Conservation (phyloP, 2,888 invertebrate genomes). For the Polietes domitor region DNA sequence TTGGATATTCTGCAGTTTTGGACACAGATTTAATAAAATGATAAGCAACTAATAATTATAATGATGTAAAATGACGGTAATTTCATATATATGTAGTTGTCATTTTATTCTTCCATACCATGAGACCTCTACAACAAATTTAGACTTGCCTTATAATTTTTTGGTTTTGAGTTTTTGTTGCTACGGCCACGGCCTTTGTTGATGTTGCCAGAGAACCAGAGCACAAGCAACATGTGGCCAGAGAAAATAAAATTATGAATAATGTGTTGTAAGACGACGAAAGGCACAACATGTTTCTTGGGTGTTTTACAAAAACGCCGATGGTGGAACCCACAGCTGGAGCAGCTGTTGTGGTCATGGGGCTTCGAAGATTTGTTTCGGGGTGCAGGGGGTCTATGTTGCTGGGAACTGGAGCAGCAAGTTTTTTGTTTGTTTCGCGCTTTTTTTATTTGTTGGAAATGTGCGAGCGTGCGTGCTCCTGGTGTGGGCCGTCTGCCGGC, state of each 20-base stretch:
- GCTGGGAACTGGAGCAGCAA: conserved; percentile 48
- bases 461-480: neutral
- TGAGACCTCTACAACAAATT: no score
- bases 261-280: neutral
- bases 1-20: no score
- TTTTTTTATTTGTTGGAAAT: neutral
- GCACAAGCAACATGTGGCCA: conserved; percentile 21
- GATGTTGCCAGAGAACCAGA: conserved; percentile 22
- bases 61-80: no score
- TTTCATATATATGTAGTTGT: no score
- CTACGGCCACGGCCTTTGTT: conserved; percentile 18
- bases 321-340: conserved; percentile 18
- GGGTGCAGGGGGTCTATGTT: neutral
- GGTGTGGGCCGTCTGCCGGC: neutral
- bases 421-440: conserved; percentile 28
- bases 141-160: no score
- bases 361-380: neutral
- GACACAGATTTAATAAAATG: no score
- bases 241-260: conserved; percentile 13
- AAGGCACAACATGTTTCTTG: conserved; percentile 4
- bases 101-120: no score
- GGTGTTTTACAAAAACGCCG: conserved; percentile 52
- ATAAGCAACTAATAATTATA: no score
- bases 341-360: conserved; percentile 13
- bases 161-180: neutral